Base-by-base conservation (phyloP, 1,140 invertebrate species). In the Polypedilum vanderplanki region DNA sequence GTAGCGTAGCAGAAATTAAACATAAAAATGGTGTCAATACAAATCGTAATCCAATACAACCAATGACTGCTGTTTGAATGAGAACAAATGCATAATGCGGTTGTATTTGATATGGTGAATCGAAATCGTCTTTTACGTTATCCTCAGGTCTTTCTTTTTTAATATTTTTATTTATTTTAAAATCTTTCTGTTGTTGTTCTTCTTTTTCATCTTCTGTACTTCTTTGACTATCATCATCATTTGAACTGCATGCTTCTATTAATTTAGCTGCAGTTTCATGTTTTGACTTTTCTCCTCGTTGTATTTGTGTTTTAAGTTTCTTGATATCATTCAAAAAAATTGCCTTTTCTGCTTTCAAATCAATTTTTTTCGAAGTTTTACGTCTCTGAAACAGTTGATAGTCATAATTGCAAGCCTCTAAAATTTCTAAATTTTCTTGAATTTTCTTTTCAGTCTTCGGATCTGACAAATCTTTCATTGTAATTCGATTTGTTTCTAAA, bases 11-110 rank as follows among this genome's bases (percentile, higher is more conserved):
- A 41, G 80, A 80, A 74, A 82, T 78, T 15, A 82, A 77, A 77
- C 81, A 82, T 75, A 81, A 79, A 75, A 81, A 81, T 5, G 81
- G 82, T 33, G 80, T 82, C 75, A 80, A 79, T 7, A 82, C 76
- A 75, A 81, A 82, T 40, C 78, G 74, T 7, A 82, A 77, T 0
- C 80, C 81, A n/a, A 82, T 74, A 1, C 80, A 17, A 0, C 79
- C 78, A 75, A 82, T 81, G 33, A 81, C 75, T 10, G 77, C 22
- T 79, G 82, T 80, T 41, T 82, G 81, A 73, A 80, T 75, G 24
- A 82, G 79, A 75, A 80, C 81, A 76, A 81, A 82, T 73, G 81
- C 73, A 74, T 81, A 82, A 24, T 75, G 20, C 20, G 67, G 12
- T 40, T 46, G 46, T 24, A 46, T 9, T 20, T 41, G 8, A 75